Conservation (phyloP, 2,113 vertebrate genomes). For the Mola mola region DNA sequence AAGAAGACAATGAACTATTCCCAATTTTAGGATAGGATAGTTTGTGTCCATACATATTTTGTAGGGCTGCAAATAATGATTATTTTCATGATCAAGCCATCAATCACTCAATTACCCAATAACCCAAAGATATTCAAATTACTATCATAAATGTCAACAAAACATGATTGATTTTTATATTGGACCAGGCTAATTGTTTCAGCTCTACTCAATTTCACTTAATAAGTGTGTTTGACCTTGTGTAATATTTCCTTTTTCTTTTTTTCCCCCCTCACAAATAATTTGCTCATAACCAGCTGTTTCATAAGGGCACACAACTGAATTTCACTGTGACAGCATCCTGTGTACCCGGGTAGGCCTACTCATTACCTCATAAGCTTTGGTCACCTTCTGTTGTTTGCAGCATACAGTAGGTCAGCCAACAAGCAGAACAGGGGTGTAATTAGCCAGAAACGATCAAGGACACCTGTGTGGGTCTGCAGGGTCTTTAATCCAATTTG, state of each 20-base stretch:
- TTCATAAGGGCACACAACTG: neutral
- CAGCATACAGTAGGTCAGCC: constrained; percentile 23
- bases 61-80: too few relatives aligned
- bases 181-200: neutral
- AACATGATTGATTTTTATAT: neutral
- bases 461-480: constrained; percentile 28
- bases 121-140: neutral
- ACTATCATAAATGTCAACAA: neutral
- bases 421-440: constrained; percentile 44
- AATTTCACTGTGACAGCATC: neutral
- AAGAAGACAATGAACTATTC: too few relatives aligned
- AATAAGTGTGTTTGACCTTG: neutral
- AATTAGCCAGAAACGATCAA: constrained; percentile 51
- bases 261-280: too few relatives aligned
- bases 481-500: constrained; percentile 17
- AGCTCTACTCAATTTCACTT: too few relatives aligned
- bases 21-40: too few relatives aligned
- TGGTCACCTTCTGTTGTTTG: constrained; percentile 22
- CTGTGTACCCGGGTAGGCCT: neutral
- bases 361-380: constrained; percentile 17
- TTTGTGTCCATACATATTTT: too few relatives aligned
- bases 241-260: neutral
- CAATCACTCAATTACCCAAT: too few relatives aligned
- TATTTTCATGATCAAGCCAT: too few relatives aligned
- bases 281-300: neutral